These are phyloP conservation scores for Cheilosia impressa DNA, from an alignment of 2,888 invertebrate genomes.

Conservation along the genomic window DNA sequence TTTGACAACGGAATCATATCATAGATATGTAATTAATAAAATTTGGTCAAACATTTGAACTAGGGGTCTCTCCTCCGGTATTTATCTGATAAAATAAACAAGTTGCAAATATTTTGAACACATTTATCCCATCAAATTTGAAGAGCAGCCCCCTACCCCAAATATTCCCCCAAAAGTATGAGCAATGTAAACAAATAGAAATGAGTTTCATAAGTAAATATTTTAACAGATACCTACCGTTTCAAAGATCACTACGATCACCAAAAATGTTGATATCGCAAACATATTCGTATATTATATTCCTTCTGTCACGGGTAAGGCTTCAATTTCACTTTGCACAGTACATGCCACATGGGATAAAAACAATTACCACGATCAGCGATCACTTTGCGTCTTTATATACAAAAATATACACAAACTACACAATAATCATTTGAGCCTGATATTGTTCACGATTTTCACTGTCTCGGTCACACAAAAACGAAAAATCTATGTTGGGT, in stretches of 20 bases:
- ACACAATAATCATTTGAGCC: background rate
- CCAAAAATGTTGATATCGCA: constrained; percentile 34
- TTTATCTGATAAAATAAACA: no score
- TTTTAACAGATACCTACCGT: constrained; percentile 52
- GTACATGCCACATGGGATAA: constrained; percentile 36
- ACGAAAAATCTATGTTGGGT: constrained; percentile 26
- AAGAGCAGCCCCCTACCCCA: background rate
- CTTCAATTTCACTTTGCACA: background rate
- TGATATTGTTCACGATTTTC: constrained; percentile 2
- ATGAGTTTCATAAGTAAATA: background rate
- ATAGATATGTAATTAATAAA: no score
- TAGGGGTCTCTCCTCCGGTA: no score
- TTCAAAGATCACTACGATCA: constrained; percentile 52
- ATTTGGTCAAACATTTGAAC: no score
- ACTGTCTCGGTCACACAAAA: constrained; percentile 7
- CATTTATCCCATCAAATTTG: no score
- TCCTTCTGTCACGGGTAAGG: constrained; percentile 31
- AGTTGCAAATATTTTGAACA: no score
- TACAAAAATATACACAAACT: background rate
- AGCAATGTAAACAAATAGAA: background rate
- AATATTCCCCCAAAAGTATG: background rate
- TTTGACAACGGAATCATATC: no score
- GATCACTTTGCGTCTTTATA: background rate
- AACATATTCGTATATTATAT: constrained; percentile 42
- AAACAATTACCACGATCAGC: constrained; percentile 2